Evolutionary conservation across 1,140 invertebrate species (phyloP).

Genomic region (Lepeophtheirus salmonis): DNA sequence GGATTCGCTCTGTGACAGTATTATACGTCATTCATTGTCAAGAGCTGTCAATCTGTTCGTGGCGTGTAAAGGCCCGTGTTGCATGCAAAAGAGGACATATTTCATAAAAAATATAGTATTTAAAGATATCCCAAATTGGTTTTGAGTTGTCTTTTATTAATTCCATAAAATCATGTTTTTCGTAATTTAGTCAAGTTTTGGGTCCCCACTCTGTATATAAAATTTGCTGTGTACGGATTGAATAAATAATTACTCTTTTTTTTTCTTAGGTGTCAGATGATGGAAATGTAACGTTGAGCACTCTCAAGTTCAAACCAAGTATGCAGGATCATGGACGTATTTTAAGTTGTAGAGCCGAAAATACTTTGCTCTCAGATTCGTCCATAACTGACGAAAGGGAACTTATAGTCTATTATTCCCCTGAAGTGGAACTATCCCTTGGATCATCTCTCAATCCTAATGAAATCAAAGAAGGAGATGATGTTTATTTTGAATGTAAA

Average conservation of each 20-base stretch:
- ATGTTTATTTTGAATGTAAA: slow-evolving; percentile 34
- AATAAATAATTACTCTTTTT: not conserved
- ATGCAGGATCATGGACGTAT: slow-evolving; percentile 25
- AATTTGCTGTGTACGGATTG: too few species aligned
- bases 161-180: too few species aligned
- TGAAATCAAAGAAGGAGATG: slow-evolving; percentile 33
- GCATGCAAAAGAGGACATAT: too few species aligned
- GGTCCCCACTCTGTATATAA: too few species aligned
- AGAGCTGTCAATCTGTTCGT: too few species aligned
- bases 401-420: slow-evolving; percentile 29
- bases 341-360: slow-evolving; percentile 27
- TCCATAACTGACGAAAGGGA: slow-evolving; percentile 26
- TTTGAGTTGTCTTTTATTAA: too few species aligned
- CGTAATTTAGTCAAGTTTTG: too few species aligned
- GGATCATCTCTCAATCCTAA: slow-evolving; percentile 30
- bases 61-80: too few species aligned
- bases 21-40: too few species aligned
- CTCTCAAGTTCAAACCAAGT: slow-evolving; percentile 25
- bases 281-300: slow-evolving; percentile 26
- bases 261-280: slow-evolving; percentile 24
- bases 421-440: slow-evolving; percentile 28
- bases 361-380: slow-evolving; percentile 24
- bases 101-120: too few species aligned
- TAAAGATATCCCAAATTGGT: too few species aligned
- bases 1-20: too few species aligned